These are phyloP conservation scores for Chelonus insularis DNA, from an alignment of 1,140 invertebrate species.

Conservation along the genomic window DNA sequence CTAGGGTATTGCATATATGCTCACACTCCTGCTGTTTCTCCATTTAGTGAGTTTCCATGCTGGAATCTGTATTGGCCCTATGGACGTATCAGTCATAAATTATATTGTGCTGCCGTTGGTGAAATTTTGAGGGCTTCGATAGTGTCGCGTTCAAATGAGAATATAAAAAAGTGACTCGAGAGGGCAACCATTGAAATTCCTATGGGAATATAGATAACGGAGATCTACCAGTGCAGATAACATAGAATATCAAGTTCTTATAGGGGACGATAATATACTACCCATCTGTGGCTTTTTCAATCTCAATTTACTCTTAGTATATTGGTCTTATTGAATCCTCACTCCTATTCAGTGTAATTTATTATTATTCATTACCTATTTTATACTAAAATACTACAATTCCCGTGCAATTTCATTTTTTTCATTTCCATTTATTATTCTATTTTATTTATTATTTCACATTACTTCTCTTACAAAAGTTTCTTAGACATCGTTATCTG, in stretches of 20 bases:
- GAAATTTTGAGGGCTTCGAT: conserved; percentile 10
- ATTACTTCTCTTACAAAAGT: no score
- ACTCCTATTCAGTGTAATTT: conserved; percentile 5
- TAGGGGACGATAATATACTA: conserved; percentile 35
- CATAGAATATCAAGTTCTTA: conserved; percentile 44
- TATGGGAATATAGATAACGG: conserved; percentile 31
- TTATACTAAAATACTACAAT: no score
- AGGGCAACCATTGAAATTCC: conserved; percentile 26
- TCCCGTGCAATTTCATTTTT: no score
- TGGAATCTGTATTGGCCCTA: neutral
- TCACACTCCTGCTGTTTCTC: neutral
- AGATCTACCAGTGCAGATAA: conserved; percentile 42
- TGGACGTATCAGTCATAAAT: conserved; percentile 13
- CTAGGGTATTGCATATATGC: conserved; percentile 9
- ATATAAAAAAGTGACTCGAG: neutral
- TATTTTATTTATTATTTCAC: no score
- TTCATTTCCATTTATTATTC: no score
- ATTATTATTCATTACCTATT: neutral
- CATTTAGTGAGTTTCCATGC: neutral
- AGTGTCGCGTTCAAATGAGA: conserved; percentile 18
- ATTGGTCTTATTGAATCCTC: conserved; percentile 35
- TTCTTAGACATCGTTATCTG: no score
- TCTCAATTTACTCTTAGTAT: conserved; percentile 35
- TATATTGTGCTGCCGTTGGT: conserved; percentile 2
- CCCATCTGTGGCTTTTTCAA: conserved; percentile 34